phyloP scores from a whole-genome alignment of 92 coral and sea anemone species.

The Galaxea fascicularis region DNA sequence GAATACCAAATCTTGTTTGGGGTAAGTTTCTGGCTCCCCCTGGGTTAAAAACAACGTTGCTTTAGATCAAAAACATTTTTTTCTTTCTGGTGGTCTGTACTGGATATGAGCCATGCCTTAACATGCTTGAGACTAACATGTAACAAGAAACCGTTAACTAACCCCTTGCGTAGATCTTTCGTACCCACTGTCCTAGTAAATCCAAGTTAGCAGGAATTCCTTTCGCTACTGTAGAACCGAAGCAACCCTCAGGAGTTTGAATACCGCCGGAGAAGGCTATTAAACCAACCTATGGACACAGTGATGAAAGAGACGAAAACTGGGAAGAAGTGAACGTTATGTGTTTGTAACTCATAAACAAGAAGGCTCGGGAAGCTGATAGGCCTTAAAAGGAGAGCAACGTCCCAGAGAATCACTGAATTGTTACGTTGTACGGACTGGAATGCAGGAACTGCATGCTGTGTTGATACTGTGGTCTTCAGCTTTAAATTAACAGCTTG shows the following conservation, averaged over 20 bases:
- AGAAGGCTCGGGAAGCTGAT: background rate
- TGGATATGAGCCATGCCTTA: too few species aligned
- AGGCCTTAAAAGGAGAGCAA: background rate
- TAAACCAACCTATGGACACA: conserved; percentile 66
- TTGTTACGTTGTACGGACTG: too few species aligned
- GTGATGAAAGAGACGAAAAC: background rate
- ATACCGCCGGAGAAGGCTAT: conserved; percentile 60
- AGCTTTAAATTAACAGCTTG: too few species aligned
- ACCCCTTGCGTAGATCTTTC: conserved; percentile 50
- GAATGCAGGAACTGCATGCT: too few species aligned
- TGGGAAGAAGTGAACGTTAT: background rate
- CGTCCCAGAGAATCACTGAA: too few species aligned
- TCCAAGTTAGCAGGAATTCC: conserved; percentile 74
- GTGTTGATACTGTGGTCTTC: too few species aligned
- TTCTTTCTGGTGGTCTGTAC: too few species aligned
- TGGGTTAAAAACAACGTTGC: too few species aligned
- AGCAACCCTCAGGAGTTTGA: conserved; percentile 77
- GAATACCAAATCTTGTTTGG: too few species aligned
- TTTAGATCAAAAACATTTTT: too few species aligned
- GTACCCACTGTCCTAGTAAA: conserved; percentile 60
- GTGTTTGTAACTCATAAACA: background rate
- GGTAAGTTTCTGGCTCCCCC: too few species aligned
- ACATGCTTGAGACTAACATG: too few species aligned
- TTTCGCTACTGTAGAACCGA: conserved; percentile 64
- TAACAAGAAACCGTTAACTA: background rate